Base-by-base conservation (phyloP, 1,140 invertebrate species). In the Drosophila lacertosa region DNA sequence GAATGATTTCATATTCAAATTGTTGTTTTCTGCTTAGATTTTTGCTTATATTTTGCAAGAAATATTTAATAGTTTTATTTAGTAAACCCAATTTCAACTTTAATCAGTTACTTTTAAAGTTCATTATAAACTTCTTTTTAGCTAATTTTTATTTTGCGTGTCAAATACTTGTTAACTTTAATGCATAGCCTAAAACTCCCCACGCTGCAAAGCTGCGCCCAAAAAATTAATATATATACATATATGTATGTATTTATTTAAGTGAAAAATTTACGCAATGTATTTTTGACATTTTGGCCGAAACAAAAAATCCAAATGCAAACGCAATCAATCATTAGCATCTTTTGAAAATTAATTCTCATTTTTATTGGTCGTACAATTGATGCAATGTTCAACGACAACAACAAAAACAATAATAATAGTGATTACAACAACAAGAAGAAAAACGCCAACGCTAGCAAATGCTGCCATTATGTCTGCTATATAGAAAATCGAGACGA, bases 391-490 rank as follows among this genome's bases (percentile, higher is more conserved):
- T 15, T 35, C 48, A 55, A 33, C 39, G 50, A 47, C 2, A 37
- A 37, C 7, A 47, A 39, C 35, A 32, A 16, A 33, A 37, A 42
- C 5, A 33, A 9, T 6, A 35, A 20, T 39, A 65, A 13, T 35
- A 67, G 29, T 16, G 16, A 29, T 10, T n/a, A 47, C 22, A 32
- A 48, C 3, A 48, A 44, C 44, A 50, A 48, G 35, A 57, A 40
- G 20, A 65, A 20, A 7, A 29, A 24, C 42, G 64, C 78, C 74
- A 71, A 74, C 78, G 54, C 68, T 35, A 35, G 22, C 59, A 59
- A 82, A 69, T 66, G 78, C 78, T 82, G 78, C 78, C 78, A 82
- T 78, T 83, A 82, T 78, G 78, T 82, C 78, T 82, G 78, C 40
- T 48, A 53, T 51, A 74, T 51, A 62, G 73, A 81, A 77, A 81